These are phyloP conservation scores for Megathymus violae DNA, from an alignment of 1,140 invertebrate genomes.

Conservation along the genomic window DNA sequence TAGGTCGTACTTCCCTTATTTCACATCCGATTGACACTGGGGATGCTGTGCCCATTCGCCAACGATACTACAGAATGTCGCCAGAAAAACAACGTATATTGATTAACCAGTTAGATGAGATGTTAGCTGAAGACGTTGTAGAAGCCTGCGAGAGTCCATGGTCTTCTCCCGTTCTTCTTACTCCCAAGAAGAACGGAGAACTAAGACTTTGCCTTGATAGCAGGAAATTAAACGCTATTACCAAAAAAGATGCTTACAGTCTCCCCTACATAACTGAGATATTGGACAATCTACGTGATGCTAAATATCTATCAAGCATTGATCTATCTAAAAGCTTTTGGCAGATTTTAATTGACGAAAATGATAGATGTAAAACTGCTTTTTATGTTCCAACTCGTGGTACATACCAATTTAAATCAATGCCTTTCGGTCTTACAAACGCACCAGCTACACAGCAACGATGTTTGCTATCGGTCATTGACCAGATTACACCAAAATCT, in stretches of 20 bases:
- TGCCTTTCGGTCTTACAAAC: not conserved
- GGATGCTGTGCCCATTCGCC: conserved; percentile 37
- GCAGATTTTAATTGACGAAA: conserved; percentile 49
- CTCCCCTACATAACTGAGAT: conserved; percentile 45
- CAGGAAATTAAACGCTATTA: conserved; percentile 42
- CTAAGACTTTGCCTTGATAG: conserved; percentile 12
- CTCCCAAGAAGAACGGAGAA: conserved; percentile 11
- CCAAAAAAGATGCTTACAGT: conserved; percentile 57
- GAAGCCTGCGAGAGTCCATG: conserved; percentile 22
- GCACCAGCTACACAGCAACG: not conserved
- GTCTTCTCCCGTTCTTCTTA: conserved; percentile 22
- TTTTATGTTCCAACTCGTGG: conserved; percentile 1
- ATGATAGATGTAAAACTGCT: not conserved
- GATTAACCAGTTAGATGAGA: conserved; percentile 38
- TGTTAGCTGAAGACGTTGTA: conserved; percentile 35
- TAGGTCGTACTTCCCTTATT: conserved; percentile 41
- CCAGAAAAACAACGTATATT: conserved; percentile 38
- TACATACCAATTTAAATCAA: not conserved
- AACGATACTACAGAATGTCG: conserved; percentile 41
- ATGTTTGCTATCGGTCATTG: too few species aligned
- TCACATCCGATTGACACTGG: conserved; percentile 43
- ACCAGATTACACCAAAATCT: too few species aligned
- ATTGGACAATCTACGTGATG: conserved; percentile 44
- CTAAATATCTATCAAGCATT: conserved; percentile 32
- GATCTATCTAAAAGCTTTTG: conserved; percentile 54